Evolutionary conservation across 1,140 invertebrate species (phyloP).

Genomic region (Drosophila asahinai): DNA sequence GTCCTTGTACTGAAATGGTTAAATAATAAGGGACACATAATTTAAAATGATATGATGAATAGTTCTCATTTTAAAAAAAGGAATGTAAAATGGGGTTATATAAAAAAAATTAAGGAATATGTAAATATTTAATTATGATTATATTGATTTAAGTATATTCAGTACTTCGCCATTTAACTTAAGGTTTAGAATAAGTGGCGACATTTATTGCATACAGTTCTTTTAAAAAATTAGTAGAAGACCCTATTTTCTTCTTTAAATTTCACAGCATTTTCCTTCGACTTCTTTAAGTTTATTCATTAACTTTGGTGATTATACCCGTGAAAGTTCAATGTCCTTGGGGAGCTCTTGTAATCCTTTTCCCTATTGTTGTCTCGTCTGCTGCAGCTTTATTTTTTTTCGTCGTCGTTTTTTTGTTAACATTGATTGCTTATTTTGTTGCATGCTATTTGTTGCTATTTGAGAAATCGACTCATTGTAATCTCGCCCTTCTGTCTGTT

Average conservation of each 20-base stretch:
- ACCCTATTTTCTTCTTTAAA: neutral
- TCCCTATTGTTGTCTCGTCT: constrained; percentile 23
- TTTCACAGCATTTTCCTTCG: neutral
- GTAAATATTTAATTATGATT: too few species aligned
- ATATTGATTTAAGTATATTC: too few species aligned
- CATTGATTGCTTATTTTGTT: constrained; percentile 60
- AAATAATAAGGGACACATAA: too few species aligned
- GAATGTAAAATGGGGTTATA: too few species aligned
- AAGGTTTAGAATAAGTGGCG: too few species aligned
- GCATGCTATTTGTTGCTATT: constrained; percentile 66
- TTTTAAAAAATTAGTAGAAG: too few species aligned
- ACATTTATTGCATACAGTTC: too few species aligned
- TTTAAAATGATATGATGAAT: too few species aligned
- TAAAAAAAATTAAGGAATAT: too few species aligned
- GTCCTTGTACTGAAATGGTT: too few species aligned
- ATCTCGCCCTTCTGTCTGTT: constrained; percentile 55
- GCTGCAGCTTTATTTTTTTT: constrained; percentile 3
- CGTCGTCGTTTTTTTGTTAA: constrained; percentile 10
- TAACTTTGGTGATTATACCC: neutral
- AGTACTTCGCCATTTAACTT: too few species aligned
- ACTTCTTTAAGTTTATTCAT: neutral
- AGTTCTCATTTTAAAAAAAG: too few species aligned
- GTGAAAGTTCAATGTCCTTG: constrained; percentile 3
- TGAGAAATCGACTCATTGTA: constrained; percentile 56
- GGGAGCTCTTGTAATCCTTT: constrained; percentile 24